Conservation (phyloP, 37 sponge, comb jelly and placozoan species). For the Halisarca cf. caerulea region DNA sequence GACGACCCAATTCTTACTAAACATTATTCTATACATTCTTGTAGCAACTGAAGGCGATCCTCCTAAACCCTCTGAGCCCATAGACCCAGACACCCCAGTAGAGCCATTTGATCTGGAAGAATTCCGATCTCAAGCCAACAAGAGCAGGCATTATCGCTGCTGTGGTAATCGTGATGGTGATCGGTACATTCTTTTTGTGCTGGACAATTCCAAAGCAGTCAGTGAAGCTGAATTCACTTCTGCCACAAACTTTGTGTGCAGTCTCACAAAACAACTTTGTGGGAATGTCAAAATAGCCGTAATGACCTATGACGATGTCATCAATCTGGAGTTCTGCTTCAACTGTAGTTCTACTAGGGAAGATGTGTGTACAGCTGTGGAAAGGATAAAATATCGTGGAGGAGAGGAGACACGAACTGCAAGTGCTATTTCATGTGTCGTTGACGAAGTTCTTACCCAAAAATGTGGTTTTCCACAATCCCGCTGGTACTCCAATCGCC, state of each 20-base stretch:
- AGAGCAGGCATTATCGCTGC: background rate
- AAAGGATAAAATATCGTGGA: background rate
- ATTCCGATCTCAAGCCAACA: background rate
- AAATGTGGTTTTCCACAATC: background rate
- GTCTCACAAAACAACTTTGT: background rate
- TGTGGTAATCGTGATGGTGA: background rate
- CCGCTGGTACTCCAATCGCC: background rate
- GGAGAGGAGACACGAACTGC: background rate
- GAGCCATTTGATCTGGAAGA: conserved; percentile 8
- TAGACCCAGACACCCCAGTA: background rate
- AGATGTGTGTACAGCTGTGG: background rate
- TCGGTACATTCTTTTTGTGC: background rate
- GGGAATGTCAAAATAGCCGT: conserved; percentile 2
- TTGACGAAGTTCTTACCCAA: background rate
- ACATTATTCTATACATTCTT: too few species aligned
- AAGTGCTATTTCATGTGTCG: background rate
- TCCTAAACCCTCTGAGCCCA: background rate
- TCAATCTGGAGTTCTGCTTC: conserved; percentile 17
- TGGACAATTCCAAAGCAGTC: background rate
- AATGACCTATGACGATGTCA: background rate
- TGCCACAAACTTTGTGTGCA: background rate
- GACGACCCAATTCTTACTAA: too few species aligned
- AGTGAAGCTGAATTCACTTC: background rate
- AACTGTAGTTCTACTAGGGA: background rate
- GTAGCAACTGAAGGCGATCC: background rate